A percentile compares a stretch with the other conserved stretches of the same genome.
Evolutionary conservation across 2,888 invertebrate species (phyloP).

Genomic region (Mesoligia furuncula): DNA sequence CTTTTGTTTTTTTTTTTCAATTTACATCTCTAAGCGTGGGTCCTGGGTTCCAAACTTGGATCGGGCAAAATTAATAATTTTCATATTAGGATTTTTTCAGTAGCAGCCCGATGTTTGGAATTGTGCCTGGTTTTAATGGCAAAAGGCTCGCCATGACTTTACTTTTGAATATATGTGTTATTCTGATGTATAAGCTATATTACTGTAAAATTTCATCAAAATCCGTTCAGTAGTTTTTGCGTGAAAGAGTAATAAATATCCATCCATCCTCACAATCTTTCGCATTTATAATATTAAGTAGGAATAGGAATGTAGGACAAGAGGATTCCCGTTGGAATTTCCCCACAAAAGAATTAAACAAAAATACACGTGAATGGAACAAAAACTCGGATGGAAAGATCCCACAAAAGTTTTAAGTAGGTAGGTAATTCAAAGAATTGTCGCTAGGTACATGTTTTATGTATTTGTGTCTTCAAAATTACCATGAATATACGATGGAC

Average conservation of each 20-base stretch:
- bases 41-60: neutral
- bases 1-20: too few relatives aligned
- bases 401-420: conserved; percentile 36
- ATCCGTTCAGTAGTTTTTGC: too few relatives aligned
- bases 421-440: conserved; percentile 28
- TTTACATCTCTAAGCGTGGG: neutral
- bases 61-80: neutral
- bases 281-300: too few relatives aligned
- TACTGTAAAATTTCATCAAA: too few relatives aligned
- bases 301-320: too few relatives aligned
- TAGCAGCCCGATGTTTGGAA: neutral
- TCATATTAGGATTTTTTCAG: too few relatives aligned
- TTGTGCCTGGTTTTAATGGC: neutral
- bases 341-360: neutral
- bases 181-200: too few relatives aligned
- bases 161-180: neutral
- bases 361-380: neutral
- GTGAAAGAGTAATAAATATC: too few relatives aligned
- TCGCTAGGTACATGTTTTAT: conserved; percentile 26
- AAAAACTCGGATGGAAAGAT: neutral
- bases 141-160: too few relatives aligned
- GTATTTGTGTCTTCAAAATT: conserved; percentile 30
- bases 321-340: neutral
- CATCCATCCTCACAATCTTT: too few relatives aligned
- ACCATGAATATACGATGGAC: conserved; percentile 16